Percentiles rank a stretch among this genome's conserved stretches.
Evolutionary conservation across 1,140 invertebrate species (phyloP).

Genomic region (Papilio polyxenes): DNA sequence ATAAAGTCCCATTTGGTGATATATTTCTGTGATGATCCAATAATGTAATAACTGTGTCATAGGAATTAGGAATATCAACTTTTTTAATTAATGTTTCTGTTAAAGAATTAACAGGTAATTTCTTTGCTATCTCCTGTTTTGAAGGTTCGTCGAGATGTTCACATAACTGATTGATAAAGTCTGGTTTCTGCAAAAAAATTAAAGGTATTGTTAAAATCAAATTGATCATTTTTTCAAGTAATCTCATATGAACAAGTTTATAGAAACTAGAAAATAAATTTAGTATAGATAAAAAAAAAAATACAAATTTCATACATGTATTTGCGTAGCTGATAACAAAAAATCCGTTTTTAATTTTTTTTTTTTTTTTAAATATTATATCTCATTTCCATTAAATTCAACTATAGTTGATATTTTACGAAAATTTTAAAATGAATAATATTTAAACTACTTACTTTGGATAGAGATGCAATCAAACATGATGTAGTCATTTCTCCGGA

Average conservation of each 20-base stretch:
- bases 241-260: too few species aligned
- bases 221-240: too few species aligned
- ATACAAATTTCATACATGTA: too few species aligned
- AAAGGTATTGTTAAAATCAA: too few species aligned
- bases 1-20: conserved; percentile 40
- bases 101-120: conserved; percentile 47
- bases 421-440: neutral
- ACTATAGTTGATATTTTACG: too few species aligned
- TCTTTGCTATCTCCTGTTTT: conserved; percentile 54
- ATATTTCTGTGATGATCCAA: conserved; percentile 46
- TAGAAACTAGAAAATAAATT: too few species aligned
- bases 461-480: conserved; percentile 56
- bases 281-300: too few species aligned
- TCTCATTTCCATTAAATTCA: too few species aligned
- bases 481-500: conserved; percentile 58
- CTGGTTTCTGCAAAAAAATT: conserved; percentile 57
- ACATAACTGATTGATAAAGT: conserved; percentile 55
- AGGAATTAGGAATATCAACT: conserved; percentile 43
- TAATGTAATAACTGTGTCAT: conserved; percentile 48
- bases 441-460: conserved; percentile 55
- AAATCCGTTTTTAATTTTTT: too few species aligned
- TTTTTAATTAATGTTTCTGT: conserved; percentile 52
- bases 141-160: conserved; percentile 51
- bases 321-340: too few species aligned
- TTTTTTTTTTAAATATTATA: too few species aligned